phyloP scores from a whole-genome alignment of 2,888 invertebrate genomes.

The Calameuta pallipes region DNA sequence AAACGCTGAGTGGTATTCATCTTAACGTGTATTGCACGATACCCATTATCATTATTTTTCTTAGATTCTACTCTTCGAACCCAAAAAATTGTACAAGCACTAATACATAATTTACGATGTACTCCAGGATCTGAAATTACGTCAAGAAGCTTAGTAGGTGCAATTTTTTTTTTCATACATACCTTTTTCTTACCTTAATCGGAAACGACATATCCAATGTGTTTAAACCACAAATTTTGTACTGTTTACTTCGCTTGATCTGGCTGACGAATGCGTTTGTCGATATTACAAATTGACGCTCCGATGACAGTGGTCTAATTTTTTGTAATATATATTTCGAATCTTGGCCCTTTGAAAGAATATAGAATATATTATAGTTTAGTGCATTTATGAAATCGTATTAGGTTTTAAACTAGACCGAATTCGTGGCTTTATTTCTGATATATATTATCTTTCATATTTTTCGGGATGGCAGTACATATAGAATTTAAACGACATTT shows the following conservation, averaged over 20 bases:
- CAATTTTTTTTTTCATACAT: neutral
- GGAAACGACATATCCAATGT: neutral
- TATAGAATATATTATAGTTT: neutral
- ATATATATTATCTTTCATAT: neutral
- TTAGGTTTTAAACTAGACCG: neutral
- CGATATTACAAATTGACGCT: neutral
- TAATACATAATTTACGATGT: neutral
- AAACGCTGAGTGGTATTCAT: neutral
- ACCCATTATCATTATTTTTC: neutral
- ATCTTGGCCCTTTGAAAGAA: neutral
- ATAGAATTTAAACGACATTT: neutral
- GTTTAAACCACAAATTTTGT: neutral
- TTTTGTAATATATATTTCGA: neutral
- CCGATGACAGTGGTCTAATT: neutral
- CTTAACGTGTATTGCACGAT: neutral
- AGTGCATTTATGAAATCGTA: neutral
- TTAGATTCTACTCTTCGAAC: neutral
- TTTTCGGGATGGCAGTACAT: neutral
- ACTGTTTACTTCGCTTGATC: neutral
- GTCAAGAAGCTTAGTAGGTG: neutral
- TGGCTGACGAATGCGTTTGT: neutral
- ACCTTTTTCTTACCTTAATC: neutral
- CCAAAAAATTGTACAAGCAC: neutral
- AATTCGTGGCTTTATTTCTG: neutral
- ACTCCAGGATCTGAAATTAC: neutral